Conservation (phyloP, 1,140 invertebrate species). For the Plodia interpunctella region DNA sequence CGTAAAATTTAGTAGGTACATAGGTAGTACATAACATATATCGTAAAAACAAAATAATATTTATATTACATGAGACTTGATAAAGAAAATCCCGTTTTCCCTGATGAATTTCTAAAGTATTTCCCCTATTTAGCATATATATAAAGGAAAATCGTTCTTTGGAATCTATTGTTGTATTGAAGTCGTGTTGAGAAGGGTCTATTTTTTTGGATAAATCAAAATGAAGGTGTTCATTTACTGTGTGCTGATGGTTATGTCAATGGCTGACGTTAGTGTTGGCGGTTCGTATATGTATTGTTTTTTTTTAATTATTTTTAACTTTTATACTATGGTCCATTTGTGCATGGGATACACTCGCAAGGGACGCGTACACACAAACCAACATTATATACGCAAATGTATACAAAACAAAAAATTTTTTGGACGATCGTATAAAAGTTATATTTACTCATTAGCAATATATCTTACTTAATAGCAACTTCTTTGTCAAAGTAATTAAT, state of each 20-base stretch:
- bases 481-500: too few relatives aligned
- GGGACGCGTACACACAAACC: too few relatives aligned
- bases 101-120: neutral
- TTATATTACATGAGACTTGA: neutral
- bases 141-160: neutral
- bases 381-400: too few relatives aligned
- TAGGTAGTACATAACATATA: too few relatives aligned
- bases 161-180: neutral
- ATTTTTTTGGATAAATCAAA: neutral
- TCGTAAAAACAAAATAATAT: neutral
- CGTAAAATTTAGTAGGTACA: too few relatives aligned
- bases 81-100: neutral
- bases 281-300: neutral
- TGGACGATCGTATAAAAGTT: too few relatives aligned
- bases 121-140: neutral
- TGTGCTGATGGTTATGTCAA: neutral
- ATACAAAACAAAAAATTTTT: too few relatives aligned
- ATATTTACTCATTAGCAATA: too few relatives aligned
- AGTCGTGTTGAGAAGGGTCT: neutral
- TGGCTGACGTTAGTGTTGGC: neutral
- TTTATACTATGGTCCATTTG: too few relatives aligned
- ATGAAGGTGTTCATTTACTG: neutral
- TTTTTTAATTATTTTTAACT: too few relatives aligned
- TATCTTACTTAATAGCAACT: too few relatives aligned
- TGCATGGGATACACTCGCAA: too few relatives aligned